Conservation (phyloP, 2,888 invertebrate species). For the Metacarcinus magister region DNA sequence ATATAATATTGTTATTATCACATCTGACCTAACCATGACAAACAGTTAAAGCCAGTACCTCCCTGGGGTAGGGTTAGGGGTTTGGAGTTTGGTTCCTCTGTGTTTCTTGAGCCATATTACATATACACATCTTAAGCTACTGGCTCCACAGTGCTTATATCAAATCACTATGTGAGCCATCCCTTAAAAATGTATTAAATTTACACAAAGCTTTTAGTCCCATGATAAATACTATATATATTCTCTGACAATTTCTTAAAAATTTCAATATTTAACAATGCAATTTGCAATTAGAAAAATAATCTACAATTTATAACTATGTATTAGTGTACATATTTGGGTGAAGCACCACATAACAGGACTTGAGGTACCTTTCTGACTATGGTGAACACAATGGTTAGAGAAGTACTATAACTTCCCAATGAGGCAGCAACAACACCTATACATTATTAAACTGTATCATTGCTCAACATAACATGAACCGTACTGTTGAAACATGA, state of each 20-base stretch:
- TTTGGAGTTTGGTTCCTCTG: slow-evolving; percentile 28
- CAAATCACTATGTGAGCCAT: not conserved
- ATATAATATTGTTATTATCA: not conserved
- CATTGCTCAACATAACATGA: not conserved
- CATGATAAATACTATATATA: slow-evolving; percentile 22
- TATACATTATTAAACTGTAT: not conserved
- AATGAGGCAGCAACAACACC: not conserved
- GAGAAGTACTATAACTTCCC: not conserved
- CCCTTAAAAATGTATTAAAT: not conserved
- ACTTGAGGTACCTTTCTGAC: slow-evolving; percentile 79
- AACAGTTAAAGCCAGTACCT: slow-evolving; percentile 3
- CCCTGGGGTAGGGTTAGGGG: slow-evolving; percentile 42
- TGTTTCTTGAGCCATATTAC: slow-evolving; percentile 35
- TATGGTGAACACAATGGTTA: slow-evolving; percentile 68
- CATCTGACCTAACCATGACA: slow-evolving; percentile 38
- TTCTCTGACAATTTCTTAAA: not conserved
- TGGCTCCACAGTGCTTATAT: not conserved
- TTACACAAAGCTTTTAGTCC: not conserved
- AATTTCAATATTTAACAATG: slow-evolving; percentile 20
- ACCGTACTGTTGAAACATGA: not conserved
- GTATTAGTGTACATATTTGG: slow-evolving; percentile 23
- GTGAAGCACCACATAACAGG: slow-evolving; percentile 76
- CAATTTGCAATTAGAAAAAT: slow-evolving; percentile 58
- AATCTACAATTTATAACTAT: slow-evolving; percentile 53
- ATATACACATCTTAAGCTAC: slow-evolving; percentile 13